A percentile compares a stretch with the other conserved stretches of the same genome.
Conservation (phyloP, 2,113 vertebrate genomes). For the Microcebus ravelobensis region DNA sequence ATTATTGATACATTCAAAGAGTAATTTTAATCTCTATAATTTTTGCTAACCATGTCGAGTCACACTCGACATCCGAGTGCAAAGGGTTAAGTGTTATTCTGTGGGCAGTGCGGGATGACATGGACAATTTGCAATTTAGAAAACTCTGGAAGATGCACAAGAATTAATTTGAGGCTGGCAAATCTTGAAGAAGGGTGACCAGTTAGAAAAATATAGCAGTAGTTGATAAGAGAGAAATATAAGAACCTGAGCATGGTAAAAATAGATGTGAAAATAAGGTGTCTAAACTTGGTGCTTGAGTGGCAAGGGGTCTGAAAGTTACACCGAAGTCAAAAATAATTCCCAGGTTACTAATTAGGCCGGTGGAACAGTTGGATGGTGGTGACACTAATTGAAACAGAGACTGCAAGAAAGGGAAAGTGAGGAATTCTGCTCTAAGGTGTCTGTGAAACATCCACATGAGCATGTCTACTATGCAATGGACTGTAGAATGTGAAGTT, state of each 20-base stretch:
- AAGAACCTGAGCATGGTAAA: background rate
- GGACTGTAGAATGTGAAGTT: background rate
- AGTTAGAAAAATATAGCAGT: background rate
- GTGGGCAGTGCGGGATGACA: background rate
- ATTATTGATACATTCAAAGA: too few relatives aligned
- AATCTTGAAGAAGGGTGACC: background rate
- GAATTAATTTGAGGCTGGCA: background rate
- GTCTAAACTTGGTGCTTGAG: slow-evolving; percentile 19
- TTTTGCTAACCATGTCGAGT: too few relatives aligned
- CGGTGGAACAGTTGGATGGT: background rate
- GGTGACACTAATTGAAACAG: slow-evolving; percentile 28
- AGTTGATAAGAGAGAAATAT: background rate
- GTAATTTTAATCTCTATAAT: too few relatives aligned
- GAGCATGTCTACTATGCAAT: background rate
- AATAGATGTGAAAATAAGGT: slow-evolving; percentile 44
- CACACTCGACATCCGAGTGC: too few relatives aligned
- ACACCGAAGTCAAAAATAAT: slow-evolving; percentile 39
- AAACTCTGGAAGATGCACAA: slow-evolving; percentile 25
- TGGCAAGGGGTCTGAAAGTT: slow-evolving; percentile 40
- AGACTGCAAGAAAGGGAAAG: background rate
- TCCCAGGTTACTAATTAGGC: slow-evolving; percentile 50
- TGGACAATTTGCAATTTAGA: background rate
- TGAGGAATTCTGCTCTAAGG: background rate
- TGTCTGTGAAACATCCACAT: background rate
- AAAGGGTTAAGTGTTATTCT: background rate